Base-by-base conservation (phyloP, 2,113 vertebrate species). In the Chlorodrepanis virens region DNA sequence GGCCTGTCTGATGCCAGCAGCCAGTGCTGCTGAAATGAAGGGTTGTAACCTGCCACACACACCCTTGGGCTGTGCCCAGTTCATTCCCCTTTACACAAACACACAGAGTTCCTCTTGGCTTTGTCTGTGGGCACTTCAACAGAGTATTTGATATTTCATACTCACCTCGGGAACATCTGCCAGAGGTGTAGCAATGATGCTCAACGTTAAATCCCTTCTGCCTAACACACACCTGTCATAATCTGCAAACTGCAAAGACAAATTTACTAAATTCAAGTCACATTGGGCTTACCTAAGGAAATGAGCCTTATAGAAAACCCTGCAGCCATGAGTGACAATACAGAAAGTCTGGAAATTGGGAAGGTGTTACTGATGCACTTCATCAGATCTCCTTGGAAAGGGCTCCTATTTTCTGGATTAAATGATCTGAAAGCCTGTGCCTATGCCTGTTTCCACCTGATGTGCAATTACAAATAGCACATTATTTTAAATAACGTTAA, bases 121-220 rank as follows among this genome's bases (percentile, higher is more conserved):
- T 44, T 70, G 76, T 85, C 92, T 75, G 16, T 75, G 83, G 93
- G 65, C 22, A 40, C 29, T 78, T 52, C 5, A 75, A 75, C 42
- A 68, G 82, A 77, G 39, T 67, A 75, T 94, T 93, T 95, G 80
- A 92, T 72, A 92, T 86, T 83, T 65, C 40, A 23, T 63, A 84
- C 40, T 90, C 88, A 83, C 61, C 53, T 93, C 44, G 80, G 83
- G 81, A 96, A 89, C 22, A 53, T 82, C 80, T 90, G 86, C 80
- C 67, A 92, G 52, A 87, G 71, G 92, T 4, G 1, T 92, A 83
- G 80, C 96, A 94, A 93, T 83, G 67, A 77, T 83, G 65, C 67
- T 90, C 87, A 88, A 84, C 94, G 95, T 90, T 84, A 68, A 96
- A 95, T 91, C 93, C 78, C 61, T 64, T 94, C 90, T 91, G 76